These are phyloP conservation scores for Ochropleura leucogaster DNA, from an alignment of 2,888 invertebrate species.

Conservation along the genomic window DNA sequence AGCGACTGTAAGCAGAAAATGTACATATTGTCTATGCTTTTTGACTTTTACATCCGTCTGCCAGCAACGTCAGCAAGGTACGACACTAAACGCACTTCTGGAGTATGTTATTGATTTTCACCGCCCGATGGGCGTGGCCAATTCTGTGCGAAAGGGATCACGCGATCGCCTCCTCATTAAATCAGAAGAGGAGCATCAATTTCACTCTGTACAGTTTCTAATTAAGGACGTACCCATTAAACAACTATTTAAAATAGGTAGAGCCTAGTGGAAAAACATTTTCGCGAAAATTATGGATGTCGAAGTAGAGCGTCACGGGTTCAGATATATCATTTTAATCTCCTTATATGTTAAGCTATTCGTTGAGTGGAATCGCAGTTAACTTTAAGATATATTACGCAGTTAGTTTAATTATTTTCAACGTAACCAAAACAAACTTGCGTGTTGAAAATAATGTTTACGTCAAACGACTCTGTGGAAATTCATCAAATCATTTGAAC, in stretches of 20 bases:
- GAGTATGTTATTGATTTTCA: conserved; percentile 90
- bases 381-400: conserved; percentile 48
- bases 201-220: conserved; percentile 86
- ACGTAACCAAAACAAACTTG: conserved; percentile 15
- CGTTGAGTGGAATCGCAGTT: conserved; percentile 51
- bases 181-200: conserved; percentile 87
- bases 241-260: conserved; percentile 90
- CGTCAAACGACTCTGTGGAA: conserved; percentile 16
- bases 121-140: conserved; percentile 88
- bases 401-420: conserved; percentile 43
- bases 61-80: conserved; percentile 84
- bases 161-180: conserved; percentile 88
- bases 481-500: conserved; percentile 33
- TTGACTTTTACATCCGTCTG: conserved; percentile 72
- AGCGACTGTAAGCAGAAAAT: conserved; percentile 57
- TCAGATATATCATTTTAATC: conserved; percentile 68
- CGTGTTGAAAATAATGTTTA: conserved; percentile 36
- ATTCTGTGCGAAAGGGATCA: conserved; percentile 89
- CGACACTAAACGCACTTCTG: conserved; percentile 89
- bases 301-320: conserved; percentile 77
- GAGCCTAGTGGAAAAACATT: conserved; percentile 84
- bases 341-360: conserved; percentile 60
- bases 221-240: conserved; percentile 90
- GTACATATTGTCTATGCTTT: conserved; percentile 63
- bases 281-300: conserved; percentile 82